Evolutionary conservation across 2,113 vertebrate genomes (phyloP).

Genomic region (Daubentonia madagascariensis): DNA sequence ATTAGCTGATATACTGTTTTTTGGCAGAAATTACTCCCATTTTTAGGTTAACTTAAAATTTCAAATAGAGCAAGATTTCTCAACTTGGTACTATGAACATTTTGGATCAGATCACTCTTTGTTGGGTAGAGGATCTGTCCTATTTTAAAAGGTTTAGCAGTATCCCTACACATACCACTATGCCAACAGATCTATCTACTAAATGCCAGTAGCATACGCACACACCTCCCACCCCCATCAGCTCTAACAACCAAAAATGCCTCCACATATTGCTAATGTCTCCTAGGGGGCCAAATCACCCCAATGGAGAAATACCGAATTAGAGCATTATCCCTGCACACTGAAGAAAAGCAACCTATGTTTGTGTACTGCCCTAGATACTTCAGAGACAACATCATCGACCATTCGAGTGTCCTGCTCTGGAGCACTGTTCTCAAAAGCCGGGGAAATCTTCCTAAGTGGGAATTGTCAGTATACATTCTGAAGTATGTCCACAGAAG

Average conservation of each 20-base stretch:
- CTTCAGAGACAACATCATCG: background rate
- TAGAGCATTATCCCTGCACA: background rate
- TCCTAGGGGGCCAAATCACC: background rate
- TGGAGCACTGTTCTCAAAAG: background rate
- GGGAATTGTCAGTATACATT: background rate
- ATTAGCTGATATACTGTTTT: background rate
- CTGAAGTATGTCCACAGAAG: conserved; percentile 3
- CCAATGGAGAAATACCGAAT: background rate
- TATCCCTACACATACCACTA: background rate
- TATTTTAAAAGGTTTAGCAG: background rate
- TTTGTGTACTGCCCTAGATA: too few species aligned
- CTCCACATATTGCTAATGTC: background rate
- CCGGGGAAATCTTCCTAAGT: background rate
- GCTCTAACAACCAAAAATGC: background rate
- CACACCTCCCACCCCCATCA: background rate
- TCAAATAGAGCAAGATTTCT: background rate
- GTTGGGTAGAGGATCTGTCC: background rate
- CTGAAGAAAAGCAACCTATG: background rate
- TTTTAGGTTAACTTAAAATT: background rate
- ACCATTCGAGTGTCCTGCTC: background rate
- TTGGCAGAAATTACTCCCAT: background rate
- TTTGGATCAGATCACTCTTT: background rate
- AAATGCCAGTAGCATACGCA: background rate
- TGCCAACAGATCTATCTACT: background rate
- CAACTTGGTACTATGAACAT: background rate